Base-by-base conservation (phyloP, 2,888 invertebrate species). In the Himalopsyche japonica region DNA sequence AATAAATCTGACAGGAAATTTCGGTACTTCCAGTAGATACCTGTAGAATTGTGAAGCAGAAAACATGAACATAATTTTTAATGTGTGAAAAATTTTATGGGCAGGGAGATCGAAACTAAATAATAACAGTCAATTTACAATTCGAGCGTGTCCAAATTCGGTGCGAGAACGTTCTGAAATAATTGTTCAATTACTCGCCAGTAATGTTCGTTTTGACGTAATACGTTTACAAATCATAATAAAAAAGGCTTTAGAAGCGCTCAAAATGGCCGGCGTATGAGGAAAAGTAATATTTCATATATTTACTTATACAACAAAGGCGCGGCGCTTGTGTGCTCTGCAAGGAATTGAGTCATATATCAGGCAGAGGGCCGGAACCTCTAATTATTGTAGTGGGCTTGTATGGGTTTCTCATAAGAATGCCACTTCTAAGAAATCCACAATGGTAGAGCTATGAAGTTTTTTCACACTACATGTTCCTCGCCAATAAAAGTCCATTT, bases 271-370 rank as follows among this genome's bases (percentile, higher is more conserved):
- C 70, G 70, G 70, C 70, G 70, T 70, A 27, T 70, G 70, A 70
- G 70, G 70, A 70, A 70, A 70, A 70, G 70, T 70, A 70, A 70
- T 70, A 70, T 70, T 70, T 70, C 70, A 30, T 70, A 77, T 43
- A 77, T 43, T 77, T 77, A 77, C 43, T 77, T 77, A 77, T 77
- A 77, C 34, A 77, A 77, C 77, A 77, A 70, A 70, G 70, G 70
- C 70, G 70, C 70, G 70, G 70, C 70, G 77, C 43, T 37, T 77
- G 77, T 77, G 77, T 77, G 77, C 77, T 77, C 77, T 77, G 77
- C 43, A 77, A 77, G 78, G 70, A 79, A 83, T 83, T 83, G 83
- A 83, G 83, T 83, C 79, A 83, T 83, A 83, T 79, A 83, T 83
- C 83, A 83, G 79, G 64, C 77, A n/a, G 12, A 76, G 43, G 32